Base-by-base conservation (phyloP, 2,797 vertebrate species). In the Lateolabrax maculatus region DNA sequence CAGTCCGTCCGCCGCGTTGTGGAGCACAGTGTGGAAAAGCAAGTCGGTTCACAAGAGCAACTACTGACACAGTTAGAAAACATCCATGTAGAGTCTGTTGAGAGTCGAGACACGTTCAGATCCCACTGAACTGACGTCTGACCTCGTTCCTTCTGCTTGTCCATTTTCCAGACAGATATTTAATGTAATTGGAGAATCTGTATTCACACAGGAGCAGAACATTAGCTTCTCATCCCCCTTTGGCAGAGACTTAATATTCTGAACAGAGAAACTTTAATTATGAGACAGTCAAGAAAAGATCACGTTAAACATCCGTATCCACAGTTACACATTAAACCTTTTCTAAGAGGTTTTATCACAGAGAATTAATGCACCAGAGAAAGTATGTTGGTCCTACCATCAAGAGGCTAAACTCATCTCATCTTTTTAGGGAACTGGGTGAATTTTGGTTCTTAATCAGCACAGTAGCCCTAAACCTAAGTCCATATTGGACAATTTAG, bases 1-100 rank as follows among this genome's bases (percentile, higher is more conserved):
- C 41, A 48, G 76, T 79, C 61, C 19, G 25, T 43, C 18, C 13
- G 69, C 65, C 43, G 34, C 48, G 77, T 80, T 56, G 81, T 69
- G 85, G 71, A 83, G 87, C 89, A 92, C 89, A 84, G 90, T 84
- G 90, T 85, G 71, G n/a, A 78, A 77, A 84, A 75, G 77, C 74
- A 83, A 85, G 80, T 90, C 65, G 81, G 84, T 90, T 90, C 87
- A 90, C 88, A 43, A 90, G 72, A 85, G 80, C 79, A 89, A 89
- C 81, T 75, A 91, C 84, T 75, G 62, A 80, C 79, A 89, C 76
- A 73, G 72, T 84, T 82, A 87, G 82, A 87, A 90, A 88, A 91
- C 84, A 85, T 83, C 87, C 82, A 89, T 23, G 68, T 56, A 19
- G 71, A 85, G 79, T 53, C 62, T 31, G 68, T 48, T 72, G 23